These are phyloP conservation scores for Ochlodes sylvanus DNA, from an alignment of 2,888 invertebrate species.

Conservation along the genomic window DNA sequence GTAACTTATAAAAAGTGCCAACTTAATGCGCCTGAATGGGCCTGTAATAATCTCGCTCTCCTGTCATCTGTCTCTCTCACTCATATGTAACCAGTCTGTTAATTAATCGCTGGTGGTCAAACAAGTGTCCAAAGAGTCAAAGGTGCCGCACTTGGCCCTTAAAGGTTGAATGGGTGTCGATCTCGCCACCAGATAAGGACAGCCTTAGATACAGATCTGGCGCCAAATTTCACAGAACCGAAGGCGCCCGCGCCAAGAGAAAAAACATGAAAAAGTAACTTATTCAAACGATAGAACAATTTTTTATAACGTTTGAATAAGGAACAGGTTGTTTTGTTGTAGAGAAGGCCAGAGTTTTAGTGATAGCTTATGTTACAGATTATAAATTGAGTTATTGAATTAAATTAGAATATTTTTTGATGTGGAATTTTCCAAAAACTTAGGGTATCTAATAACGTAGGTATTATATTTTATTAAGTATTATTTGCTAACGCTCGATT, in stretches of 20 bases:
- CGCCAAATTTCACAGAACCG: slow-evolving; percentile 81
- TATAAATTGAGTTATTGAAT: not conserved
- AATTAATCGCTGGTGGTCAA: slow-evolving; percentile 10
- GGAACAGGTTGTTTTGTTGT: slow-evolving; percentile 33
- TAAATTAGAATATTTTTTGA: not conserved
- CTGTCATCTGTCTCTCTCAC: too few relatives aligned
- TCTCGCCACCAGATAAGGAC: slow-evolving; percentile 67
- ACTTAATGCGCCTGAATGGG: too few relatives aligned
- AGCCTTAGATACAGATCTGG: slow-evolving; percentile 70
- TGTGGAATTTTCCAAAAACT: too few relatives aligned
- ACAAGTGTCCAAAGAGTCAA: slow-evolving; percentile 48
- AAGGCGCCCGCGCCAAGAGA: slow-evolving; percentile 47
- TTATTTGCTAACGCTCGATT: too few relatives aligned
- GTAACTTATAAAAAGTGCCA: too few relatives aligned
- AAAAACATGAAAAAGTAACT: slow-evolving; percentile 49
- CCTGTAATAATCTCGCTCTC: too few relatives aligned
- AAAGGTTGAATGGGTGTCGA: slow-evolving; percentile 69
- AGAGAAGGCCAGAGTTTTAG: slow-evolving; percentile 6
- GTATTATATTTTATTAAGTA: too few relatives aligned
- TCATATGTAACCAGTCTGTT: too few relatives aligned
- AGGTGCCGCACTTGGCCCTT: slow-evolving; percentile 61
- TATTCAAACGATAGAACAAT: slow-evolving; percentile 50
- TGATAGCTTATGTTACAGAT: slow-evolving; percentile 11
- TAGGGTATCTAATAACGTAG: too few relatives aligned
- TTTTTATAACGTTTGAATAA: slow-evolving; percentile 35